Conservation (phyloP, 2,113 vertebrate genomes). For the Haemorhous mexicanus region DNA sequence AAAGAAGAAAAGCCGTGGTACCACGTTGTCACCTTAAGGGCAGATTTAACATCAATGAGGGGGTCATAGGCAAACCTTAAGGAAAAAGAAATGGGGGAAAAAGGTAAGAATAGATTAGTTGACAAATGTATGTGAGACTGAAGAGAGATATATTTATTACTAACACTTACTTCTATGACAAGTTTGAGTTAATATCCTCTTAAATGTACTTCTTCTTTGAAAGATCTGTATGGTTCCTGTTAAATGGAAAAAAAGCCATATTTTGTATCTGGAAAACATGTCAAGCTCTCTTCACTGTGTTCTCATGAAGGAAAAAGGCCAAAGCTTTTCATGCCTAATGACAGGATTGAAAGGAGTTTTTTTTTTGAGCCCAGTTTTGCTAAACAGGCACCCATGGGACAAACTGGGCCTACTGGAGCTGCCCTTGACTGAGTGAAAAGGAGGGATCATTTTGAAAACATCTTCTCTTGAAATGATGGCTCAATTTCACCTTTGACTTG, state of each 20-base stretch:
- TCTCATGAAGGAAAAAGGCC: background rate
- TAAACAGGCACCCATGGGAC: background rate
- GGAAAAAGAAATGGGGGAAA: background rate
- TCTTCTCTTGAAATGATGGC: background rate
- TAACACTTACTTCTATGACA: background rate
- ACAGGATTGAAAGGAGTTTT: background rate
- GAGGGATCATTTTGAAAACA: background rate
- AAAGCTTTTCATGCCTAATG: background rate
- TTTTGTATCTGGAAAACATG: background rate
- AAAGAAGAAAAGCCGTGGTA: background rate
- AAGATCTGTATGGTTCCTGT: background rate
- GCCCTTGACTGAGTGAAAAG: background rate
- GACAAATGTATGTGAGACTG: background rate
- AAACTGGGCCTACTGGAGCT: background rate
- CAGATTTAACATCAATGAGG: background rate
- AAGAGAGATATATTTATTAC: background rate
- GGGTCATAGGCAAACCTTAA: background rate
- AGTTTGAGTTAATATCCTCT: background rate
- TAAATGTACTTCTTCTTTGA: background rate
- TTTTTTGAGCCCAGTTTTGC: background rate
- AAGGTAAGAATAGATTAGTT: background rate
- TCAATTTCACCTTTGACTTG: background rate
- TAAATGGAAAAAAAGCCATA: background rate
- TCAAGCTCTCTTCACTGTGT: background rate
- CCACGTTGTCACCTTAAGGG: background rate